phyloP scores from a whole-genome alignment of 2,113 vertebrate species.

The Tachuris rubrigastra region DNA sequence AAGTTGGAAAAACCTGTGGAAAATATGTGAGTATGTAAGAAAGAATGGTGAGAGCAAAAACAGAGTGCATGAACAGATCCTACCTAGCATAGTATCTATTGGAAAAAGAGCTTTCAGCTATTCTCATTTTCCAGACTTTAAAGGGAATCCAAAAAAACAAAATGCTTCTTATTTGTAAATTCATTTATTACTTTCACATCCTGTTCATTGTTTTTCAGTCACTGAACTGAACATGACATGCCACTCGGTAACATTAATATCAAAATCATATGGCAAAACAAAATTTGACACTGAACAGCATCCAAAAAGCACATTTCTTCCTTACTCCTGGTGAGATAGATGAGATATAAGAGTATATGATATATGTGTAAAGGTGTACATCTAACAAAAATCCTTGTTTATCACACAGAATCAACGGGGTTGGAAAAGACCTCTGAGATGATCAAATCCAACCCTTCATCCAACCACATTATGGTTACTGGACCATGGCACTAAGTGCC shows the following conservation, averaged over 20 bases:
- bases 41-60: background rate
- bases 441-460: too few relatives aligned
- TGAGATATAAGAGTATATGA: background rate
- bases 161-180: background rate
- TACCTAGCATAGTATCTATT: background rate
- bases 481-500: too few relatives aligned
- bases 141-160: background rate
- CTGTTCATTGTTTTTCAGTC: background rate
- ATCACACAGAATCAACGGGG: background rate
- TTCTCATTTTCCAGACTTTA: background rate
- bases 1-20: background rate
- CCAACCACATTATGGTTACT: too few relatives aligned
- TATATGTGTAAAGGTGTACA: background rate
- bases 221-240: background rate
- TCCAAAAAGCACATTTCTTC: background rate
- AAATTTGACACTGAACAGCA: background rate
- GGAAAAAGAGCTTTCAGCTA: background rate
- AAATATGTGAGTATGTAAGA: background rate
- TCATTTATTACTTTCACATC: background rate
- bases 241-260: background rate
- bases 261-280: background rate
- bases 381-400: background rate
- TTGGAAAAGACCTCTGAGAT: too few relatives aligned
- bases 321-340: background rate
- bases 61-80: background rate